A percentile compares a stretch with the other conserved stretches of the same genome.
Conservation (phyloP, 2,113 vertebrate species). For the Platanista minor region DNA sequence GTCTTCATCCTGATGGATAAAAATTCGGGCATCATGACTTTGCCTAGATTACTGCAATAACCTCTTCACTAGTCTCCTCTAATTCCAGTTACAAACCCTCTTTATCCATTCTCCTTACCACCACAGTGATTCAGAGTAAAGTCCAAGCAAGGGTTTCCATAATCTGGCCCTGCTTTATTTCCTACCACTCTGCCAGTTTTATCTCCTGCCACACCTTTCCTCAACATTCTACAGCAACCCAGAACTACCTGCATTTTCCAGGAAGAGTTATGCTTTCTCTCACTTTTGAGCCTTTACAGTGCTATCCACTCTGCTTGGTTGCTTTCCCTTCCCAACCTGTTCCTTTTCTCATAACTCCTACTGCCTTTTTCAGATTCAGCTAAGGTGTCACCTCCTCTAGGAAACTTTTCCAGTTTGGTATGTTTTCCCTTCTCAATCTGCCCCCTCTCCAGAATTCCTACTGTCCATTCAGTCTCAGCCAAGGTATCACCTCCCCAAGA, state of each 20-base stretch:
- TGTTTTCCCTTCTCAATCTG: not conserved
- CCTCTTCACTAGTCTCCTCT: not conserved
- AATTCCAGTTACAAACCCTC: not conserved
- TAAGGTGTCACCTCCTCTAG: not conserved
- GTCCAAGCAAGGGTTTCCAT: not conserved
- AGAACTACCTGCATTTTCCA: not conserved
- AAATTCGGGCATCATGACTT: not conserved
- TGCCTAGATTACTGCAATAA: not conserved
- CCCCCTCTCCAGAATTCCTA: not conserved
- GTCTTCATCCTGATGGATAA: not conserved
- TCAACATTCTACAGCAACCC: not conserved
- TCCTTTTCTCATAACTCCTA: not conserved
- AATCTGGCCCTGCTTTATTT: not conserved
- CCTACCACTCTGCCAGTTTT: not conserved
- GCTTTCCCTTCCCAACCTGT: not conserved
- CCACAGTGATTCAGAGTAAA: not conserved
- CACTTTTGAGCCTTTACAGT: not conserved
- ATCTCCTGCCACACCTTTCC: not conserved
- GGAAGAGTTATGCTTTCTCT: conserved; percentile 2
- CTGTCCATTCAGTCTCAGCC: not conserved
- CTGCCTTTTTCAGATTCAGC: not conserved
- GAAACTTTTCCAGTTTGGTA: not conserved
- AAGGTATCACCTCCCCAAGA: not conserved
- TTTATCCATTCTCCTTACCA: not conserved
- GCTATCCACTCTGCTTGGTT: not conserved